Conservation (phyloP, 2,888 invertebrate genomes). For the Ormia ochracea region DNA sequence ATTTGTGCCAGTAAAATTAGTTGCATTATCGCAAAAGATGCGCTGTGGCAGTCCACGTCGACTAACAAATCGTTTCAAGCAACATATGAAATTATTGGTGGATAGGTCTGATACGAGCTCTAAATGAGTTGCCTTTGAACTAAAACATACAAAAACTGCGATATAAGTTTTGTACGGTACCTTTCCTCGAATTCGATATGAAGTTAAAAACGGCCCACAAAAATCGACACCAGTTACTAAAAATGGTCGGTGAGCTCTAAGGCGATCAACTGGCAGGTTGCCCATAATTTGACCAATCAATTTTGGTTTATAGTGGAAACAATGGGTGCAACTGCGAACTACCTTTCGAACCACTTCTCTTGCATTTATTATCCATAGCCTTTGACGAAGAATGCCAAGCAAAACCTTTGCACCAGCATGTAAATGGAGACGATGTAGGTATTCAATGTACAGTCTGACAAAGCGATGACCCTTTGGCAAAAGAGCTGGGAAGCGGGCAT, state of each 20-base stretch:
- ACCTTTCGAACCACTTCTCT: not conserved
- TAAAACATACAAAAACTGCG: not conserved
- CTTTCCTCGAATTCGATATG: not conserved
- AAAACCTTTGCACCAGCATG: no score
- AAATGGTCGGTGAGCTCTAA: not conserved
- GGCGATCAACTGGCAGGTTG: not conserved
- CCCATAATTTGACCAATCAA: not conserved
- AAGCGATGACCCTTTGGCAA: no score
- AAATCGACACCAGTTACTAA: not conserved
- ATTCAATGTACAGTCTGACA: no score
- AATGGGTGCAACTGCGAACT: not conserved
- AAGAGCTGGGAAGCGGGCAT: no score
- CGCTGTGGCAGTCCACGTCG: not conserved
- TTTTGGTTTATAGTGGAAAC: not conserved
- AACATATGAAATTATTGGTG: not conserved
- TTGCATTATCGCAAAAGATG: no score
- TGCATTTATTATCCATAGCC: not conserved
- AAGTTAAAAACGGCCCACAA: not conserved
- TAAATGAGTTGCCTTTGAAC: no score
- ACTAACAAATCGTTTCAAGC: not conserved
- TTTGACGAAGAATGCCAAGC: no score
- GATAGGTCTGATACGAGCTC: no score
- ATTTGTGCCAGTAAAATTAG: not conserved
- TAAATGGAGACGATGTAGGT: no score
- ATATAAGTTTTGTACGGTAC: no score